Evolutionary conservation across 1,140 invertebrate species (phyloP).

Genomic region (Polyergus mexicanus): DNA sequence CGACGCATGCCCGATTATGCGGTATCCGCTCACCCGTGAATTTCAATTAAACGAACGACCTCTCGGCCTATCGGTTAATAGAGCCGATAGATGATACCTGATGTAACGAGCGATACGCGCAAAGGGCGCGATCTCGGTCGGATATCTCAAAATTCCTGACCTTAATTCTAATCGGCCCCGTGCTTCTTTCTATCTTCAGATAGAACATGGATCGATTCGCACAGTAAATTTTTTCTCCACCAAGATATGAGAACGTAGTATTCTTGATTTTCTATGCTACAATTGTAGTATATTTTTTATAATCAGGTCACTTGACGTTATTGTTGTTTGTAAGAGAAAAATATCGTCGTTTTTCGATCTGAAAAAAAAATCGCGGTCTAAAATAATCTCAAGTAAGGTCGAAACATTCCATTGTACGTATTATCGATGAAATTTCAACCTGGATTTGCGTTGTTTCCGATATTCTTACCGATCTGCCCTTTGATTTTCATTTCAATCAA

Average conservation of each 20-base stretch:
- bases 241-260: not conserved
- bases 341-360: no score
- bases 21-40: conserved; percentile 18
- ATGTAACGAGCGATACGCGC: conserved; percentile 31
- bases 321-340: no score
- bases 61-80: conserved; percentile 4
- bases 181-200: not conserved
- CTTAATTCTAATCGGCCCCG: not conserved
- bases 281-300: no score
- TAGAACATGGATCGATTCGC: no score
- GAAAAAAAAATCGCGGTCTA: no score
- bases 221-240: not conserved
- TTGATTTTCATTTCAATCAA: no score
- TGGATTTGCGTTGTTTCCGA: no score
- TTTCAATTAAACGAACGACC: conserved; percentile 49
- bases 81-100: conserved; percentile 19
- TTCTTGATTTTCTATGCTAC: not conserved
- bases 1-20: conserved; percentile 16
- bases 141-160: not conserved
- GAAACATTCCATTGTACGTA: no score
- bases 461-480: no score
- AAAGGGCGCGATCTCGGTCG: not conserved
- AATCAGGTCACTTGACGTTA: no score
- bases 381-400: no score
- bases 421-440: no score